A percentile compares a stretch with the other conserved stretches of the same genome.
Conservation (phyloP, 1,140 invertebrate genomes). For the Wasmannia auropunctata region DNA sequence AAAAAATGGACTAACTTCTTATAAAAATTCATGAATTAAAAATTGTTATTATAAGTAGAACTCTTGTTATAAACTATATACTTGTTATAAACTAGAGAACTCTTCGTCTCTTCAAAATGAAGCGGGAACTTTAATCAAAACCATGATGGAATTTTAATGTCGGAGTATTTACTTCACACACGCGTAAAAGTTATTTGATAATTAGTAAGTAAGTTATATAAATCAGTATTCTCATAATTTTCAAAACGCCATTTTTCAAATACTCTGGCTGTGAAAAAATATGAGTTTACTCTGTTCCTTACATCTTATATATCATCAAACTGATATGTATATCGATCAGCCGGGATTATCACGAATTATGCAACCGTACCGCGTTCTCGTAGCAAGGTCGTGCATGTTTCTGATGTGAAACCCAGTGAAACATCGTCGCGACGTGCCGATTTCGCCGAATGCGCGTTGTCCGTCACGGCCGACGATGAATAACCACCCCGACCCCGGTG, state of each 20-base stretch:
- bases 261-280: background rate
- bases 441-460: background rate
- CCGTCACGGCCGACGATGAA: background rate
- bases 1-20: too few relatives aligned
- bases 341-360: background rate
- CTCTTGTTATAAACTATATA: too few relatives aligned
- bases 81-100: too few relatives aligned
- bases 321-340: background rate
- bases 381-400: background rate
- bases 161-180: too few relatives aligned
- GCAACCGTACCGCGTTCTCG: background rate
- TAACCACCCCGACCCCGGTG: background rate
- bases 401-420: background rate
- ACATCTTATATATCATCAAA: background rate
- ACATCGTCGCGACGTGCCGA: constrained; percentile 5
- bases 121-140: too few relatives aligned
- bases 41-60: too few relatives aligned
- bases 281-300: background rate
- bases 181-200: too few relatives aligned
- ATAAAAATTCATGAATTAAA: too few relatives aligned
- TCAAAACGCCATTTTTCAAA: background rate
- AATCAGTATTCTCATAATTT: background rate
- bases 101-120: too few relatives aligned
- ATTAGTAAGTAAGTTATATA: background rate
- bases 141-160: too few relatives aligned